Conservation (phyloP, 2,888 invertebrate species). For the Melikaiella ostensackeni region DNA sequence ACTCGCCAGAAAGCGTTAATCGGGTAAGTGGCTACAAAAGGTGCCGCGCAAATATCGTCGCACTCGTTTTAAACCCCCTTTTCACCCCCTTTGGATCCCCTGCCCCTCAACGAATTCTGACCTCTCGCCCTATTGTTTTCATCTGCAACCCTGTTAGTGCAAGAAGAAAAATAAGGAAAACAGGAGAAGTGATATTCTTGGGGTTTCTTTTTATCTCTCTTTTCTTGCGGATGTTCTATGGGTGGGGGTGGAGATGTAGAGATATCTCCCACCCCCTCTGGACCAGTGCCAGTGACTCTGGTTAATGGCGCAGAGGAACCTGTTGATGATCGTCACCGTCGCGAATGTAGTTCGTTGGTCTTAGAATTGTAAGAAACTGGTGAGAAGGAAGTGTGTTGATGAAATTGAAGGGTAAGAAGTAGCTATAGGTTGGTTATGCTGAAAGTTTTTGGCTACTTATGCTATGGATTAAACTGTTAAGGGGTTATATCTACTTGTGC, state of each 20-base stretch:
- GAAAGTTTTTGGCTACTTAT: no score
- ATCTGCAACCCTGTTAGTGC: background rate
- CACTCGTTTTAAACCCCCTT: background rate
- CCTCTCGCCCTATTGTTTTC: background rate
- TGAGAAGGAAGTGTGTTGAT: conserved; percentile 12
- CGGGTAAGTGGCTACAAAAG: conserved; percentile 44
- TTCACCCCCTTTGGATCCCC: background rate
- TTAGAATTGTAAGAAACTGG: conserved; percentile 15
- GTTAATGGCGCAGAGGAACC: conserved; percentile 63
- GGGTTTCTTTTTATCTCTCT: conserved; percentile 5
- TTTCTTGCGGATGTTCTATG: conserved; percentile 35
- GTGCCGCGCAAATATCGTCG: conserved; percentile 16
- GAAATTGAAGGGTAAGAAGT: no score
- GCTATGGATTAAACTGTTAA: no score
- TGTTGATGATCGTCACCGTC: conserved; percentile 67
- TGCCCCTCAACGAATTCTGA: background rate
- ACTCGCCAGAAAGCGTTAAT: conserved; percentile 44
- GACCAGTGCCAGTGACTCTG: conserved; percentile 67
- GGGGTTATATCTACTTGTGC: no score
- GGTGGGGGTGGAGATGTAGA: background rate
- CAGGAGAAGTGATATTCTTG: background rate
- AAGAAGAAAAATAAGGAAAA: background rate
- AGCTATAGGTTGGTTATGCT: no score
- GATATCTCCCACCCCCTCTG: conserved; percentile 54
- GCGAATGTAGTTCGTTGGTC: conserved; percentile 54